phyloP scores from a whole-genome alignment of 2,113 vertebrate genomes.

The Petroica traversi region DNA sequence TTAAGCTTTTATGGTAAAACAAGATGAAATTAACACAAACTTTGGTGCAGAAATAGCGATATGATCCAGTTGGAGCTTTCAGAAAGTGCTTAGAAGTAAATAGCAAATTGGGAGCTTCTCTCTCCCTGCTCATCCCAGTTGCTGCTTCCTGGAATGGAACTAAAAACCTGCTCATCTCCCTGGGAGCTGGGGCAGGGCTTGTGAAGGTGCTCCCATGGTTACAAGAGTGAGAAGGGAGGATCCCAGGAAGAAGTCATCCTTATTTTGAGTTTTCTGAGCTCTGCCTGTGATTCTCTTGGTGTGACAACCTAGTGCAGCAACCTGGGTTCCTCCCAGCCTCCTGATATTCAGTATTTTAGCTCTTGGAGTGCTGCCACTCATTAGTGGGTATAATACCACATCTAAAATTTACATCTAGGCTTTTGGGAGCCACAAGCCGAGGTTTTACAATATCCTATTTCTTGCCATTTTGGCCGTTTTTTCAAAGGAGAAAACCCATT shows the following conservation, averaged over 20 bases:
- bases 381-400: neutral
- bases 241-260: neutral
- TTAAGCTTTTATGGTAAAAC: neutral
- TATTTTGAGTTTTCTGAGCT: neutral
- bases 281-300: neutral
- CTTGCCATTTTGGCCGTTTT: neutral
- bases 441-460: neutral
- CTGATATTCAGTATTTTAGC: neutral
- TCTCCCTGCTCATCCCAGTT: neutral
- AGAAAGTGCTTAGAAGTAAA: neutral
- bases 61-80: neutral
- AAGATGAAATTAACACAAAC: neutral
- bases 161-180: neutral
- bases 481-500: neutral
- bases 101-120: neutral
- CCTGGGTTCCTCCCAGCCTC: neutral
- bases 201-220: neutral
- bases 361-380: rapidly evolving
- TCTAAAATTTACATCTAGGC: neutral
- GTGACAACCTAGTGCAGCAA: neutral
- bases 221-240: neutral
- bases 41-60: neutral
- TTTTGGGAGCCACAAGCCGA: neutral
- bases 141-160: neutral
- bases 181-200: neutral